Evolutionary conservation across 2,113 vertebrate genomes (phyloP), one percentile per base, ranked within the genome.

Genomic region (Caretta caretta): DNA sequence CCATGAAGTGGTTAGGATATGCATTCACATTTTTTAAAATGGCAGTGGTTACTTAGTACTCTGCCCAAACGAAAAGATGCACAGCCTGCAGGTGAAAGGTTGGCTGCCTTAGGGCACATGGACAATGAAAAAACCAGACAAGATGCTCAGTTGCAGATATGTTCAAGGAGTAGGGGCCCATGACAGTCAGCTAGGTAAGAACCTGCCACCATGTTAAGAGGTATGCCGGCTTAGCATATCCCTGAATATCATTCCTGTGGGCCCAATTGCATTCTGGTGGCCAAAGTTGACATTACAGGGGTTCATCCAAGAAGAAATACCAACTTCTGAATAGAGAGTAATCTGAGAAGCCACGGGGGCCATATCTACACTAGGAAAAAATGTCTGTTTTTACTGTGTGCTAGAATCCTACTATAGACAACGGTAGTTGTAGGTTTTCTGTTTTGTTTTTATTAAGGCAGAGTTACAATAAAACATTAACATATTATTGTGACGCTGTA

Each of bases 171-270:
- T 85, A 95, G 53, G 76, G 69, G 86, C 92, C 90, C 83, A 50
- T 35, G 75, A 46, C 25, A 48, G 13, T 90, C 27, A 85, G 57
- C 35, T 42, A 8, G 54, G 94, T 89, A 83, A 92, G 91, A 87
- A 87, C 48, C 92, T 91, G 92, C 84, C 89, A 53, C 75, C n/a
- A 89, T 85, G 57, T 5, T 83, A 42, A 86, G 81, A 59, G 10
- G 10, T 59, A 54, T 31, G 53, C 38, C 92, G 86, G 29, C 90
- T 94, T 90, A 90, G 88, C 91, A 92, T 90, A 97, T 94, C 92
- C 93, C 93, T 75, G 87, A 85, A 62, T 75, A 92, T 81, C 69
- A 35, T 83, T 92, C 0, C 1, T 90, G 57, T 86, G 54, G 6
- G 84, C 42, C 92, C 88, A 84, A 46, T 59, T 94, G 84, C 76